Base-by-base conservation (phyloP, 1,140 invertebrate genomes). In the Lepidostoma basale region DNA sequence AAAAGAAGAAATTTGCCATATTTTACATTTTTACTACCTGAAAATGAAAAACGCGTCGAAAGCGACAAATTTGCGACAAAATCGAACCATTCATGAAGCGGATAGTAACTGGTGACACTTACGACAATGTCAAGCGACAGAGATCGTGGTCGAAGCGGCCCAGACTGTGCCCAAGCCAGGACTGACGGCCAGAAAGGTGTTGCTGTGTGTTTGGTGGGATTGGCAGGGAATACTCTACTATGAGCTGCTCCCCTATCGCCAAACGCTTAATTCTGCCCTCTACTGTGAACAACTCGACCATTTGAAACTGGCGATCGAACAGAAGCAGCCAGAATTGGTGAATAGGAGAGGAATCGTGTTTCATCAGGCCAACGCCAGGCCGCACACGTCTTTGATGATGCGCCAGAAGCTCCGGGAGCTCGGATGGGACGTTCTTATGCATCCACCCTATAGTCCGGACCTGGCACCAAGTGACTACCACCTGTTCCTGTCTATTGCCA, bases 1-100 rank as follows among this genome's bases (percentile, higher is more conserved):
- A 42, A 60, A 16, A 18, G 3, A 45, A 45, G 18, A 45, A 45
- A 45, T 16, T 45, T 8, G 18, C 42, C 18, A 45, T 45, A 5
- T 45, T 45, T 45, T 45, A 45, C 42, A 45, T 45, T 45, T 45
- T 45, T 45, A 45, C 42, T 18, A 45, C 42, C 42, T 45, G 42
- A 45, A 45, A 45, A 18, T 12, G 42, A 45, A 45, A 45, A 45
- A 45, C 42, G 42, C 42, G 42, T 45, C 42, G 42, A 45, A 45
- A 45, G 42, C 42, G 42, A 45, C 42, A n/a, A n/a, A n/a, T n/a
- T n/a, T n/a, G n/a, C n/a, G n/a, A n/a, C n/a, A n/a, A n/a, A n/a
- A n/a, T n/a, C n/a, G n/a, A n/a, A n/a, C n/a, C n/a, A n/a, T n/a
- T n/a, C n/a, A n/a, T n/a, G n/a, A n/a, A n/a, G n/a, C n/a, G n/a